Percentiles rank a stretch among this genome's conserved stretches.
Evolutionary conservation across 2,797 vertebrate genomes (phyloP).

Genomic region (Scyliorhinus canicula): DNA sequence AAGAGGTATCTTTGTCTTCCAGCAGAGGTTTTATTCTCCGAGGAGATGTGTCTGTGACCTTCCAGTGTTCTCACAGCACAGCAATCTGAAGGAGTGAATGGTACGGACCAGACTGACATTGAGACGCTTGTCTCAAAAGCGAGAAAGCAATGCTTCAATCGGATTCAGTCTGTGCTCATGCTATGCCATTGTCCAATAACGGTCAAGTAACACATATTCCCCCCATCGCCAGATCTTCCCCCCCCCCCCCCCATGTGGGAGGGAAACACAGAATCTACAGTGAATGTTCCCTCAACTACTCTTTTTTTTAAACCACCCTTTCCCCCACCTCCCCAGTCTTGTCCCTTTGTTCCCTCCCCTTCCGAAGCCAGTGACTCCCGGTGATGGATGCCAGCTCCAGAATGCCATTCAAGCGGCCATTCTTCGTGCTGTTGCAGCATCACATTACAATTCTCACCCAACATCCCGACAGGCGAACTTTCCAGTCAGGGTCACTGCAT

Average conservation of each 20-base stretch:
- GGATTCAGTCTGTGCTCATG: slow-evolving; percentile 3
- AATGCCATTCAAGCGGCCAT: not conserved
- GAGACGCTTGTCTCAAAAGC: not conserved
- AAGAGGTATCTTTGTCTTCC: slow-evolving; percentile 1
- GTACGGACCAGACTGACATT: not conserved
- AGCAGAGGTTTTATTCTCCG: slow-evolving; percentile 9
- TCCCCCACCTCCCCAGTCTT: not conserved
- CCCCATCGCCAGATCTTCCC: not conserved
- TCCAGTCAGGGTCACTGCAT: not conserved
- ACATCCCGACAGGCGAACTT: not conserved
- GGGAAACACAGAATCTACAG: not conserved
- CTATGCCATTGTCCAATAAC: not conserved
- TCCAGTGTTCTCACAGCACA: not conserved
- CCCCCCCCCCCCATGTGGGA: not conserved
- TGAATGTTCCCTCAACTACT: not conserved
- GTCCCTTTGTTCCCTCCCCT: not conserved
- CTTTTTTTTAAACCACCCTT: not conserved
- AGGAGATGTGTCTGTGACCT: slow-evolving; percentile 20
- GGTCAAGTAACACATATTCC: not conserved
- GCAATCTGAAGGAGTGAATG: slow-evolving; percentile 15
- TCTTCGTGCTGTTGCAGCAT: not conserved
- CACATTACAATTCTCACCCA: not conserved
- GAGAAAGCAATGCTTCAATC: not conserved
- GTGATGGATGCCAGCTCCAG: not conserved
- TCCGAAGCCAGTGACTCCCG: not conserved